Evolutionary conservation across 37 sponge, comb jelly and placozoan genomes (phyloP).

Genomic region (Ephydatia muelleri): DNA sequence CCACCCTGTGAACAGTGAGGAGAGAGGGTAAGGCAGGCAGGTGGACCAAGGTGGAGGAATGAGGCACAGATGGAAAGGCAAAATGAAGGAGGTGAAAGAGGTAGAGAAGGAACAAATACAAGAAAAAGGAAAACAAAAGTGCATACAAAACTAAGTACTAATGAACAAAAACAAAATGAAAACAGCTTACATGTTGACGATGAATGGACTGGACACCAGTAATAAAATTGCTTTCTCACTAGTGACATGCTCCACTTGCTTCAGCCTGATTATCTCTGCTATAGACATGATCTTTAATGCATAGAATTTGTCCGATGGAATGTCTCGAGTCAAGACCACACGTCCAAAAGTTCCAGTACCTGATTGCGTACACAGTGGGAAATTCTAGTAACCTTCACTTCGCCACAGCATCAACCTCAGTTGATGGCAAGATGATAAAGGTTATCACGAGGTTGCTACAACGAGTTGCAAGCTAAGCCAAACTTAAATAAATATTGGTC

Average conservation of each 20-base stretch:
- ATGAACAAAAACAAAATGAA: background rate
- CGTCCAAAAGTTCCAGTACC: constrained; percentile 97
- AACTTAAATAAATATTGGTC: too few species aligned
- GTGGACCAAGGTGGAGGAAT: background rate
- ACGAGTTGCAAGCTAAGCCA: background rate
- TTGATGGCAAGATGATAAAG: too few species aligned
- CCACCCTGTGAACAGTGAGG: constrained; percentile 40
- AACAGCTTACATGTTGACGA: constrained; percentile 87
- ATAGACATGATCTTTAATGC: constrained; percentile 96
- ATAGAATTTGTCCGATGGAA: constrained; percentile 57
- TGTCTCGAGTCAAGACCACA: constrained; percentile 78
- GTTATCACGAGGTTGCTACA: background rate
- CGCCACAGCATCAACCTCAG: background rate
- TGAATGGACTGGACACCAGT: constrained; percentile 85
- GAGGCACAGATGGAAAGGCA: background rate
- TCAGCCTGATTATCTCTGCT: constrained; percentile 79
- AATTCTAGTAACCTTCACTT: background rate
- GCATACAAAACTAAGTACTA: background rate
- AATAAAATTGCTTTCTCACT: constrained; percentile 85
- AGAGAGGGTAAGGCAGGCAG: background rate
- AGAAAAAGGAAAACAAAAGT: background rate
- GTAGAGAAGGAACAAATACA: background rate
- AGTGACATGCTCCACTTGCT: constrained; percentile 92
- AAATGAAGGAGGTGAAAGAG: background rate
- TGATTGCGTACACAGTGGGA: constrained; percentile 16